Conservation (phyloP, 2,113 vertebrate species). For the Marcusenius ussheri region DNA sequence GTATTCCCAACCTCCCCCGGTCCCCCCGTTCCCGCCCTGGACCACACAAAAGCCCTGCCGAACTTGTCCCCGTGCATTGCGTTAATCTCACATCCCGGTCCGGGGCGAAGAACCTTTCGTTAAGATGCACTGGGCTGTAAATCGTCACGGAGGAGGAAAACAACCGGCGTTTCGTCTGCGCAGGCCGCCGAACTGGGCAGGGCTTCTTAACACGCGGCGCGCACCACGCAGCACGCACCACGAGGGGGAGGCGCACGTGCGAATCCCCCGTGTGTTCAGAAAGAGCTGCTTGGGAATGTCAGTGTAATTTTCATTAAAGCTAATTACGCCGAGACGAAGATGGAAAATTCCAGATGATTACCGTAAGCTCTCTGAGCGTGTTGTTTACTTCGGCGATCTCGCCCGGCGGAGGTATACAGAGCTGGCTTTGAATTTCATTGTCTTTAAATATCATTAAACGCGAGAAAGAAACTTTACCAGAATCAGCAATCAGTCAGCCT, state of each 20-base stretch:
- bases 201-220: background rate
- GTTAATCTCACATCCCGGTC: background rate
- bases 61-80: background rate
- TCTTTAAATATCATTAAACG: background rate
- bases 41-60: background rate
- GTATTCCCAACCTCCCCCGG: background rate
- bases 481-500: background rate
- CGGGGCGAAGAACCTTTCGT: background rate
- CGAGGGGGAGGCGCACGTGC: background rate
- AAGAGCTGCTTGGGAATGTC: conserved; percentile 5
- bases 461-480: background rate
- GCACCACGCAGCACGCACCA: background rate
- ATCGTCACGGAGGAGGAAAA: background rate
- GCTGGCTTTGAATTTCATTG: background rate
- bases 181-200: background rate
- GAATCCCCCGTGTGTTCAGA: background rate
- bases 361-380: background rate
- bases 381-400: background rate
- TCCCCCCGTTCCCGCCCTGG: no score
- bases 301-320: conserved; percentile 4
- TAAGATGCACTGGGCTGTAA: background rate
- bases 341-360: background rate
- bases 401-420: background rate
- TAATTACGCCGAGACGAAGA: background rate
- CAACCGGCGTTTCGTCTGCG: background rate